Evolutionary conservation across 1,140 invertebrate genomes (phyloP).

Genomic region (Drosophila kanapiae): DNA sequence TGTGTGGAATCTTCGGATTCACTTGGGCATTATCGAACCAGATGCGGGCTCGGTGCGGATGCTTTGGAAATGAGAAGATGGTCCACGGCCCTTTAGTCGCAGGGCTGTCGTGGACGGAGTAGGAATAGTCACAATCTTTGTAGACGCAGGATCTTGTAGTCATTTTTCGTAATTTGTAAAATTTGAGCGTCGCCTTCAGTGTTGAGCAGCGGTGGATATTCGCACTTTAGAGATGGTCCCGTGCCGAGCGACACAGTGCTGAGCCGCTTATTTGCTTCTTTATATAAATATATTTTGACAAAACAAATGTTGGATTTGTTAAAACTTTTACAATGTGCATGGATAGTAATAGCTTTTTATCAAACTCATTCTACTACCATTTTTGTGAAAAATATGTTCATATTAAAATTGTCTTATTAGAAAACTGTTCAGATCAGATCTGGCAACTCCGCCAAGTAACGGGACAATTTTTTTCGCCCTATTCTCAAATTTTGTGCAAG

Average conservation of each 20-base stretch:
- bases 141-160: constrained; percentile 56
- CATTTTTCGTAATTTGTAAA: constrained; percentile 40
- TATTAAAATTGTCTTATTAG: background rate
- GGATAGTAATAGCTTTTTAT: background rate
- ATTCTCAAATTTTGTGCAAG: background rate
- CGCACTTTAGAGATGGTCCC: background rate
- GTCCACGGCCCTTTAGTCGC: constrained; percentile 24
- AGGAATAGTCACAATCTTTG: constrained; percentile 65
- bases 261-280: background rate
- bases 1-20: constrained; percentile 42
- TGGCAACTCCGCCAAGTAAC: constrained; percentile 20
- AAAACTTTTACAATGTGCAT: background rate
- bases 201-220: constrained; percentile 3
- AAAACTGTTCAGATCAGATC: background rate
- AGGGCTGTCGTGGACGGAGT: constrained; percentile 15
- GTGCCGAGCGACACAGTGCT: background rate
- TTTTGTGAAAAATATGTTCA: background rate
- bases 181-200: constrained; percentile 15
- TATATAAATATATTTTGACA: no score
- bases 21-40: constrained; percentile 64
- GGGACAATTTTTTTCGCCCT: background rate
- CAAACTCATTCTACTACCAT: background rate
- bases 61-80: constrained; percentile 71
- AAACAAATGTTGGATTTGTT: background rate
- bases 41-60: constrained; percentile 43